Evolutionary conservation across 2,888 invertebrate species (phyloP).

Genomic region (Rotaria sp.): DNA sequence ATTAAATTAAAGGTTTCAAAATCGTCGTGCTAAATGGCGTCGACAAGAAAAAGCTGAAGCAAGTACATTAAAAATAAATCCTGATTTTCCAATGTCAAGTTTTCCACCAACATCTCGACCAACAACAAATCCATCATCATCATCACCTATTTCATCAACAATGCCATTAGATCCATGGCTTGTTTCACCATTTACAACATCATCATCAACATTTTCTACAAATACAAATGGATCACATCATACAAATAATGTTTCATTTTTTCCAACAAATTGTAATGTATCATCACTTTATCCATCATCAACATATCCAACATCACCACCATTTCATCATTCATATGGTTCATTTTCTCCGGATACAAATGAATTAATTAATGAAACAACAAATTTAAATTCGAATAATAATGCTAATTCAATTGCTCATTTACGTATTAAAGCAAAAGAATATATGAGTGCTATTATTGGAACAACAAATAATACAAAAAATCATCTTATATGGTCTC

Average conservation of each 20-base stretch:
- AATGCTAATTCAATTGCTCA: background rate
- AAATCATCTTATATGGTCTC: background rate
- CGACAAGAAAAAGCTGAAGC: conserved; percentile 41
- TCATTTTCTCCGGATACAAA: background rate
- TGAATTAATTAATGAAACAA: background rate
- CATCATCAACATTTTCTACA: background rate
- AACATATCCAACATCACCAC: background rate
- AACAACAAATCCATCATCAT: background rate
- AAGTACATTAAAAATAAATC: conserved; percentile 35
- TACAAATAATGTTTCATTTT: background rate
- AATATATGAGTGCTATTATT: conserved; percentile 25
- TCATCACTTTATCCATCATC: background rate
- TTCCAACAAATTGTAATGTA: conserved; percentile 3
- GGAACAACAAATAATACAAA: background rate
- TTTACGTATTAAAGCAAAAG: conserved; percentile 25
- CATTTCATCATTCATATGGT: background rate
- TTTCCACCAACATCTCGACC: conserved; percentile 18
- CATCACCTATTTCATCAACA: background rate
- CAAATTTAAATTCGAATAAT: background rate
- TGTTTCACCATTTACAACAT: background rate
- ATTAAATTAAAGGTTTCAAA: conserved; percentile 37
- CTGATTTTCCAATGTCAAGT: conserved; percentile 39
- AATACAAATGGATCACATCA: background rate
- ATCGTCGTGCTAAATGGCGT: conserved; percentile 40
- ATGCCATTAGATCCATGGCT: background rate